Base-by-base conservation (phyloP, 2,113 vertebrate species). In the Charadrius vociferus region DNA sequence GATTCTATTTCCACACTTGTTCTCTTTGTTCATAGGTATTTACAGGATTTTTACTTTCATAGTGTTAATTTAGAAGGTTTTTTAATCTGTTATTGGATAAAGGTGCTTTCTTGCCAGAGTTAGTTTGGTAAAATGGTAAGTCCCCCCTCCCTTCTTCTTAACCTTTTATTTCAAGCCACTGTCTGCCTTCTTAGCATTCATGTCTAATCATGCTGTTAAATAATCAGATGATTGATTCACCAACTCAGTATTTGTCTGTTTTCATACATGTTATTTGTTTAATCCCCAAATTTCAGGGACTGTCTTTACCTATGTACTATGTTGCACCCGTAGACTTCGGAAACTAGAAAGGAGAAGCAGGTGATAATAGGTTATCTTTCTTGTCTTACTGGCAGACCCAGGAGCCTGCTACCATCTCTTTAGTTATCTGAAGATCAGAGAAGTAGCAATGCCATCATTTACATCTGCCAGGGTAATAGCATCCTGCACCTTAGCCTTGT, bases 401-500 rank as follows among this genome's bases (percentile, higher is more conserved):
- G 49, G 77, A 92, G 18, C 73, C 70, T 91, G 53, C 65, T 81
- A 47, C 61, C 59, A 41, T 79, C 53, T 91, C 81, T 79, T 74
- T 75, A 81, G 66, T 68, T 85, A 72, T 68, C 41, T 77, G 49
- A 66, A 94, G 84, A 91, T 85, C 81, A 95, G 73, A 91, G 86
- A 70, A 62, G 78, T 68, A n/a, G 37, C 58, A 79, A 84, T 94
- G 84, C 15, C 14, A 21, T 91, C 58, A 30, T 91, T 95, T 82
- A 73, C n/a, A 82, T 90, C 74, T 95, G 87, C 81, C 91, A 95
- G 81, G 41, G 55, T 86, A 90, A 73, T 82, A 19, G 59, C 66
- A 81, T 80, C 78, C 65, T 93, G 79, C 58, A 88, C 71, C 74
- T 90, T 82, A 91, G 84, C 62, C 55, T 56, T 86, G 81, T 91